Evolutionary conservation across 2,888 invertebrate genomes (phyloP), one percentile per base, ranked within the genome.

Genomic region (Epicampocera succincta): DNA sequence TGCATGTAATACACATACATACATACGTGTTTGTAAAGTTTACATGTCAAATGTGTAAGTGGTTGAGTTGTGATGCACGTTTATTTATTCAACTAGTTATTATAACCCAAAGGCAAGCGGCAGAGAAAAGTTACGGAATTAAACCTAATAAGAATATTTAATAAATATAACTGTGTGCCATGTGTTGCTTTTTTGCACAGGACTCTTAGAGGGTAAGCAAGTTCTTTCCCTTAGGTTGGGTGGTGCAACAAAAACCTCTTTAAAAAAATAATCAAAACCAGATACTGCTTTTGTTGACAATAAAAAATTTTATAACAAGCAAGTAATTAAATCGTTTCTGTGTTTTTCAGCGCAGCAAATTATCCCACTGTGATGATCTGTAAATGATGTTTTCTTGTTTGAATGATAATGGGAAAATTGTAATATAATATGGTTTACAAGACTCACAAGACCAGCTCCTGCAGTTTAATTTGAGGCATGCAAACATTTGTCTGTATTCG

Each of bases 401-500:
- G 50, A 42, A 82, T 77, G 25, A 77, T 81, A 73, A 77, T 73
- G 63, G 40, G 68, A 69, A 82, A 82, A 58, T 82, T 82, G 81
- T 77, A 82, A 82, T 77, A 69, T 82, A 82, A 82, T 82, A 82
- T 77, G 81, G 69, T 82, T 77, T 82, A 77, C 46, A 52, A 81
- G 50, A 60, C 40, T 21, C 63, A 61, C 54, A 61, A 63, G 46
- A 69, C 61, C 61, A 71, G 76, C 71, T 82, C 76, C 71, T 63
- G 79, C 75, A 79, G 78, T 68, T 71, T 38, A 46, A 66, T 65
- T 74, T 60, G 19, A 60, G 46, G 61, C 29, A 58, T 50, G 44
- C 44, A 58, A 44, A 66, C 56, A 29, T 17, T 71, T 15, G n/a
- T 52, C n/a, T n/a, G 8, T 13, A 44, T 46, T 58, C 12, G 3